phyloP scores from a whole-genome alignment of 1,140 invertebrate species.

The Drosophila pandora region DNA sequence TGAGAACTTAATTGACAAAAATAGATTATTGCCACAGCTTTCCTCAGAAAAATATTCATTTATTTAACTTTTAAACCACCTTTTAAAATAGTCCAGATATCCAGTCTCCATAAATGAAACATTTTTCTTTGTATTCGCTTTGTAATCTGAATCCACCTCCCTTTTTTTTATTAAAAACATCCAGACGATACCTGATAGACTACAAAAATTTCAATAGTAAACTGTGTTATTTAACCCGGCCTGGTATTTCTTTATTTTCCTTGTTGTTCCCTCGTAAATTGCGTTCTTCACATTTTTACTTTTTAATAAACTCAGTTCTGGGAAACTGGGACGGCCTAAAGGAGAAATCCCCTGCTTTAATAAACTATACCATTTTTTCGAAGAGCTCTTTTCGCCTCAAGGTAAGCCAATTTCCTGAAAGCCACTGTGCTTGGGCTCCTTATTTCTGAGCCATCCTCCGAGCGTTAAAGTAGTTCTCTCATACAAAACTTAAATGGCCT shows the following conservation, averaged over 20 bases:
- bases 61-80: neutral
- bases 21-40: too few species aligned
- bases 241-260: neutral
- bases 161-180: neutral
- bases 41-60: neutral
- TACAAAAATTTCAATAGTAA: neutral
- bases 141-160: neutral
- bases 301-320: slow-evolving; percentile 13
- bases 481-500: slow-evolving; percentile 35
- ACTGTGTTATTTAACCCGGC: neutral
- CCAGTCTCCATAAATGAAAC: too few species aligned
- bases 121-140: neutral
- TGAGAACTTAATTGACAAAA: neutral
- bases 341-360: neutral
- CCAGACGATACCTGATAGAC: neutral
- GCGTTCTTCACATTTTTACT: neutral
- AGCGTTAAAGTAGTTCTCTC: slow-evolving; percentile 29
- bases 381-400: slow-evolving; percentile 2
- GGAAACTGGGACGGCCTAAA: neutral
- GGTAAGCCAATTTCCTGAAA: slow-evolving; percentile 14
- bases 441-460: slow-evolving; percentile 10
- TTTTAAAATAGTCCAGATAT: neutral
- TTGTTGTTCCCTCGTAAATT: neutral
- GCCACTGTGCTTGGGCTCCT: slow-evolving; percentile 16
- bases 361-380: slow-evolving; percentile 6